Percentiles rank a stretch among this genome's conserved stretches.
These are phyloP conservation scores for Neosilurus mollespiculum DNA, from an alignment of 2,797 vertebrate species.

Conservation along the genomic window DNA sequence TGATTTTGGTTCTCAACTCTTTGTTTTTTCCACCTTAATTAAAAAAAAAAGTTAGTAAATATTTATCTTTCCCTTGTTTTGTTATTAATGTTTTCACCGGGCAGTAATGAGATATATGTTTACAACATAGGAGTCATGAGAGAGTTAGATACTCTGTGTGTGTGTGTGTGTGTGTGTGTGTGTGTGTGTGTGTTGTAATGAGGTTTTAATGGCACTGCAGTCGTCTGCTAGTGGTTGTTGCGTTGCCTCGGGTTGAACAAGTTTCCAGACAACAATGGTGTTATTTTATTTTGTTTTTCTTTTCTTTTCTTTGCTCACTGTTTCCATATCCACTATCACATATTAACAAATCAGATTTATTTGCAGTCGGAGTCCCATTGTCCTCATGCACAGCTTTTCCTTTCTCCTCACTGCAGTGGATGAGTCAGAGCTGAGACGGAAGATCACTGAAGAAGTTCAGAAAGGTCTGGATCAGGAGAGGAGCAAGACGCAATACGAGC, in stretches of 20 bases:
- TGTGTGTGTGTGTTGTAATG: background rate
- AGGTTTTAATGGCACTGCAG: conserved; percentile 1
- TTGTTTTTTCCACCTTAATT: background rate
- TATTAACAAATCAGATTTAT: background rate
- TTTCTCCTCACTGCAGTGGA: conserved; percentile 71
- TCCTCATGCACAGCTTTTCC: background rate
- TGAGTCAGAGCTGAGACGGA: conserved; percentile 86
- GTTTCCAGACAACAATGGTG: too few relatives aligned
- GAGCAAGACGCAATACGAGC: conserved; percentile 81
- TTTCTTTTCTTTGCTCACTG: background rate
- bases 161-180: background rate
- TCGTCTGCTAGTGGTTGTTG: background rate
- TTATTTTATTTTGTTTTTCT: too few relatives aligned
- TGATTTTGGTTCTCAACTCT: background rate
- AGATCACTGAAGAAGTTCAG: conserved; percentile 87
- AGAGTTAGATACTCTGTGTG: background rate
- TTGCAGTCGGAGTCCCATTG: background rate
- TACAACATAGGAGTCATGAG: background rate
- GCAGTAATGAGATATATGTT: background rate
- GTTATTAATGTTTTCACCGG: background rate
- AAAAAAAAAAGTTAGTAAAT: background rate
- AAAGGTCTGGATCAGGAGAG: conserved; percentile 83
- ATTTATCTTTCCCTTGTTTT: background rate
- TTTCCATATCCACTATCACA: background rate
- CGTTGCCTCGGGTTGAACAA: background rate